Evolutionary conservation across 2,797 vertebrate species (phyloP).

Genomic region (Pseudotriccus pelzelni): DNA sequence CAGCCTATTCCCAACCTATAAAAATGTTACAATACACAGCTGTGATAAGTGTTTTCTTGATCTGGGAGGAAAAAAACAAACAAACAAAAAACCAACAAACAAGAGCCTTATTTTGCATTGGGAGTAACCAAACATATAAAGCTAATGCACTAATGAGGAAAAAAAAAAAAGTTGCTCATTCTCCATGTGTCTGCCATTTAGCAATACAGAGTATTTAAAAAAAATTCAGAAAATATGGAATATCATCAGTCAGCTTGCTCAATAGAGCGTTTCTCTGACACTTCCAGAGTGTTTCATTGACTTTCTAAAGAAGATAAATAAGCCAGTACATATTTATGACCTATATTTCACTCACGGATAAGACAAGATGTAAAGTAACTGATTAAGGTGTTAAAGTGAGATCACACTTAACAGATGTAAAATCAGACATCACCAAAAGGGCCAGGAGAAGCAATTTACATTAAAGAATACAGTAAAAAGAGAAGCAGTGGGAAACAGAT

Average conservation of each 20-base stretch:
- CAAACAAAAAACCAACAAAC: no score
- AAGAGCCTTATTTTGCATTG: neutral
- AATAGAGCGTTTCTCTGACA: neutral
- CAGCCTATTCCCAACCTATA: neutral
- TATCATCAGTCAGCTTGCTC: neutral
- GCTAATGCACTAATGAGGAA: neutral
- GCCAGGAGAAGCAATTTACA: neutral
- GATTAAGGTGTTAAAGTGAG: slow-evolving; percentile 29
- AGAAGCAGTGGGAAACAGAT: neutral
- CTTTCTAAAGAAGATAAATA: neutral
- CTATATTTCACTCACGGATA: neutral
- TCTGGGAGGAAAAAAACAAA: neutral
- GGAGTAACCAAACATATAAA: neutral
- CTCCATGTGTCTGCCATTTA: neutral
- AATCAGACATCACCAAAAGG: neutral
- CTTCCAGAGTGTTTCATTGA: neutral
- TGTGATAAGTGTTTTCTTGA: neutral
- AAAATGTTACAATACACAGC: neutral
- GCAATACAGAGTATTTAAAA: neutral
- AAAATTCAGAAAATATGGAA: neutral
- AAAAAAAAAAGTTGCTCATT: neutral
- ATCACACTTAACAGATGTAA: slow-evolving; percentile 1
- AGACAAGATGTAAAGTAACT: slow-evolving; percentile 9
- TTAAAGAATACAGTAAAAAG: neutral
- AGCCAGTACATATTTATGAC: neutral